These are phyloP conservation scores for Magallana ariakensis DNA, from an alignment of 1,140 invertebrate genomes.

Conservation along the genomic window DNA sequence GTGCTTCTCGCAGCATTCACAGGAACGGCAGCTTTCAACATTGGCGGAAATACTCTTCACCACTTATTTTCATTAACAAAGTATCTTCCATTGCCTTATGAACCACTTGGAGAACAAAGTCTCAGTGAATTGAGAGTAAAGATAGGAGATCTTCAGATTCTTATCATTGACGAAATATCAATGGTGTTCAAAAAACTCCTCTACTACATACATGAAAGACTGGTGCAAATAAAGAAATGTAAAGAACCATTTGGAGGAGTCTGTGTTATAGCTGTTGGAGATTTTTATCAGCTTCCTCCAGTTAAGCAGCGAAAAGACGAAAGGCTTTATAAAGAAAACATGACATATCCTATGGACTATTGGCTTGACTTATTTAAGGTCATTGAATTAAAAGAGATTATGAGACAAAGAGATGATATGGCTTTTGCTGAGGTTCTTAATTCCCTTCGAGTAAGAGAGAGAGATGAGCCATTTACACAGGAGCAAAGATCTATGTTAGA, in stretches of 20 bases:
- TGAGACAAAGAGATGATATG: slow-evolving; percentile 16
- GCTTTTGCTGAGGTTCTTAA: not conserved
- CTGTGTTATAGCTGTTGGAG: not conserved
- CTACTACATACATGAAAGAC: slow-evolving; percentile 54
- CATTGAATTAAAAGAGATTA: not conserved
- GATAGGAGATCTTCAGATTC: slow-evolving; percentile 22
- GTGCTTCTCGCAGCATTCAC: slow-evolving; percentile 48
- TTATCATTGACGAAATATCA: slow-evolving; percentile 7
- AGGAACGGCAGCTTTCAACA: slow-evolving; percentile 50
- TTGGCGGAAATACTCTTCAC: slow-evolving; percentile 49
- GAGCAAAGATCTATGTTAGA: not conserved
- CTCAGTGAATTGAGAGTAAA: slow-evolving; percentile 44
- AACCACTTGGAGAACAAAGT: slow-evolving; percentile 43
- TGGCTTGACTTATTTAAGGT: not conserved
- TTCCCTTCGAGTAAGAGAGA: not conserved
- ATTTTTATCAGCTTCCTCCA: slow-evolving; percentile 36
- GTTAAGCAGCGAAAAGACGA: not conserved
- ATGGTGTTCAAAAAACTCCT: not conserved
- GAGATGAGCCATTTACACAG: no score
- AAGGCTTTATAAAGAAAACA: not conserved
- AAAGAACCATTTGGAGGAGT: slow-evolving; percentile 8
- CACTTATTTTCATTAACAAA: slow-evolving; percentile 36
- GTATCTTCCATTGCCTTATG: slow-evolving; percentile 22
- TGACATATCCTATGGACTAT: not conserved
- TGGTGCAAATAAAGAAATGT: slow-evolving; percentile 6